phyloP scores from a whole-genome alignment of 2,113 vertebrate genomes.

The Lasiurus cinereus region DNA sequence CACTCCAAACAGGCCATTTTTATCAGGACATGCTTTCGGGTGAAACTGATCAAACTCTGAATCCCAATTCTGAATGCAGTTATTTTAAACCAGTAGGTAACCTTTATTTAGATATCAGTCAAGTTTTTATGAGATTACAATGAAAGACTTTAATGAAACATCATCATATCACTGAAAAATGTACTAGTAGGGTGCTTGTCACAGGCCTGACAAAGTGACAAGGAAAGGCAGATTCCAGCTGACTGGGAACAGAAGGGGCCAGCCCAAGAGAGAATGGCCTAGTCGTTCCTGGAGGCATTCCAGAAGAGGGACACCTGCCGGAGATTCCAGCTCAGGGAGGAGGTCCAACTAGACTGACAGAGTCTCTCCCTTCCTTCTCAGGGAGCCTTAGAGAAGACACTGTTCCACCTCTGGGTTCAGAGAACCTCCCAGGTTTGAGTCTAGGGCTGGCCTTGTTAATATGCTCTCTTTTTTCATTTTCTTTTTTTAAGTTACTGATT shows the following conservation, averaged over 20 bases:
- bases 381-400: background rate
- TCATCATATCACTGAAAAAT: background rate
- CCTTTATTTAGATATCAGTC: background rate
- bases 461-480: background rate
- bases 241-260: background rate
- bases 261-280: background rate
- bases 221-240: background rate
- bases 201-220: background rate
- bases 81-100: background rate
- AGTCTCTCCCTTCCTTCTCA: background rate
- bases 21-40: background rate
- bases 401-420: background rate
- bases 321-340: background rate
- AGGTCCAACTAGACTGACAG: background rate
- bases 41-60: background rate
- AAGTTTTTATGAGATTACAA: background rate
- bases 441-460: background rate
- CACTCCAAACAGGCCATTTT: background rate
- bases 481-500: background rate
- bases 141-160: constrained; percentile 30
- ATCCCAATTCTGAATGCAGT: constrained; percentile 3
- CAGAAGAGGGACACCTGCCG: background rate
- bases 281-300: background rate
- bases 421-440: background rate
- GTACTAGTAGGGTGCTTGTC: background rate